Percentiles rank a stretch among this genome's conserved stretches.
Evolutionary conservation across 2,113 vertebrate genomes (phyloP).

Genomic region (Lophura nycthemera): DNA sequence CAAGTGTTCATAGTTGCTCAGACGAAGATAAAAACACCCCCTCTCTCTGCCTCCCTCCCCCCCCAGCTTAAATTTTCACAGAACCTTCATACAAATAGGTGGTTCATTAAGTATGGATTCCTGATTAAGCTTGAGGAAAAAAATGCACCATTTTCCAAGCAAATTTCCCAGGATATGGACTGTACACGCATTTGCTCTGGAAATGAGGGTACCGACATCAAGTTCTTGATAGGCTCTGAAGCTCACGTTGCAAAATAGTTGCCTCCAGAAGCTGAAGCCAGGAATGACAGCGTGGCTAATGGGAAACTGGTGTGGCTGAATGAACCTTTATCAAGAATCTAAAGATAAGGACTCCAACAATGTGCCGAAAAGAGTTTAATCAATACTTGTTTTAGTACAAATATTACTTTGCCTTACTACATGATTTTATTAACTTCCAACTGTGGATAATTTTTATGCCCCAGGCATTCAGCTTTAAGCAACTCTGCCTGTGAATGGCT

Average conservation of each 20-base stretch:
- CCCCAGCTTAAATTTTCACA: background rate
- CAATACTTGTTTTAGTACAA: background rate
- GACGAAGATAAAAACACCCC: background rate
- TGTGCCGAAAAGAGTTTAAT: background rate
- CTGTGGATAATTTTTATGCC: background rate
- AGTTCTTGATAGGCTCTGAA: background rate
- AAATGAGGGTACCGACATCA: background rate
- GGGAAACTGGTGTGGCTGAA: background rate
- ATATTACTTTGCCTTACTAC: background rate
- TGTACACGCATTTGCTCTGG: background rate
- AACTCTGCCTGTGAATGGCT: background rate
- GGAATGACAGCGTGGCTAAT: background rate
- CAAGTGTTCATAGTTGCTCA: background rate
- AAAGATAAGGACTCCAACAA: background rate
- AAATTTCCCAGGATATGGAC: background rate
- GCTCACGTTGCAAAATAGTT: fast-evolving
- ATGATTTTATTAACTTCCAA: constrained; percentile 6
- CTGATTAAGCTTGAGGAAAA: background rate
- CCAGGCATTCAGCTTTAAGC: background rate
- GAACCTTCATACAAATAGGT: background rate
- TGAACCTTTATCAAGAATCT: background rate
- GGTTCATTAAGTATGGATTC: background rate
- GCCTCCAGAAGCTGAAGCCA: background rate
- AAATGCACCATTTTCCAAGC: background rate
- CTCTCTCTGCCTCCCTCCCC: no score